These are phyloP conservation scores for Plutella xylostella DNA, from an alignment of 2,888 invertebrate species.

Conservation along the genomic window DNA sequence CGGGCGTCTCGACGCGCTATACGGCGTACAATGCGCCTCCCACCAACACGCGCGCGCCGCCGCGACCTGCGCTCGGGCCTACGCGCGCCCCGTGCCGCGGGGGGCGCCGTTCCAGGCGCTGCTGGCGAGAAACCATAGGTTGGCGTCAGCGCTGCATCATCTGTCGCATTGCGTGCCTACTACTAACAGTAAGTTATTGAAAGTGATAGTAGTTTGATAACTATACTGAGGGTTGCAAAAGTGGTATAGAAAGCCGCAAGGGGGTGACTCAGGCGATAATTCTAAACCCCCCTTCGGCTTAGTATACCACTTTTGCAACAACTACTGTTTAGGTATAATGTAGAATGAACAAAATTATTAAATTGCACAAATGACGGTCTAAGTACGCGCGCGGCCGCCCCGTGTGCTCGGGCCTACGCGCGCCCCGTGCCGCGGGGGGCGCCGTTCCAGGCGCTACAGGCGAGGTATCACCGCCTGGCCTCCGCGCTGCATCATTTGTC, in stretches of 20 bases:
- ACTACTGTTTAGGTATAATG: too few relatives aligned
- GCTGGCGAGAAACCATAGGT: conserved; percentile 61
- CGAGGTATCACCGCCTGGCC: conserved; percentile 61
- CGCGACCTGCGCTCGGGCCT: conserved; percentile 83
- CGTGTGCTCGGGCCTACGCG: conserved; percentile 82
- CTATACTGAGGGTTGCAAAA: too few relatives aligned
- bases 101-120: conserved; percentile 47
- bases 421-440: conserved; percentile 34
- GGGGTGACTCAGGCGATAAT: too few relatives aligned
- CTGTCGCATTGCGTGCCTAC: conserved; percentile 54
- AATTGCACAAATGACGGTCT: too few relatives aligned
- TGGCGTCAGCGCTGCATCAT: conserved; percentile 73
- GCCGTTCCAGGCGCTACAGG: conserved; percentile 58
- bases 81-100: conserved; percentile 57
- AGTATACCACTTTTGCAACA: too few relatives aligned
- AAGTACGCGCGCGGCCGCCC: conserved; percentile 84
- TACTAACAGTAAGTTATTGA: conserved; percentile 42
- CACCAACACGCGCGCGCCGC: conserved; percentile 81
- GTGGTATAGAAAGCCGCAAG: too few relatives aligned
- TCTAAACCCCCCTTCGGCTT: too few relatives aligned
- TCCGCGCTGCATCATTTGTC: conserved; percentile 76
- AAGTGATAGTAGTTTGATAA: too few relatives aligned
- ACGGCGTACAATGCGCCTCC: conserved; percentile 78
- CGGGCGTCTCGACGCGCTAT: conserved; percentile 77
- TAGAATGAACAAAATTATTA: too few relatives aligned